A percentile compares a stretch with the other conserved stretches of the same genome.
These are phyloP conservation scores for Falcaria lacertinaria DNA, from an alignment of 2,888 invertebrate genomes.

Conservation along the genomic window DNA sequence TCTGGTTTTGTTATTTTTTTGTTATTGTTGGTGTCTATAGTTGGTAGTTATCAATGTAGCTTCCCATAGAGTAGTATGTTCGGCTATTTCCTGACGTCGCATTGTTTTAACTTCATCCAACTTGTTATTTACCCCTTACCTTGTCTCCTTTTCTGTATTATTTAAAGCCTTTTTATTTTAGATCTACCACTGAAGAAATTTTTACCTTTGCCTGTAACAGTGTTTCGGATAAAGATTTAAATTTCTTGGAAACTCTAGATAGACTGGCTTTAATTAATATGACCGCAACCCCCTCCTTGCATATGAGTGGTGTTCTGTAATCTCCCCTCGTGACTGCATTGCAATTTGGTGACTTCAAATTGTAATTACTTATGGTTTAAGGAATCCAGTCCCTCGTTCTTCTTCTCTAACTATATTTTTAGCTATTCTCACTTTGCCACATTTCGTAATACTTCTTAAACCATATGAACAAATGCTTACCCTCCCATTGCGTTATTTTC, in stretches of 20 bases:
- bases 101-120: conserved; percentile 30
- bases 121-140: conserved; percentile 22
- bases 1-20: conserved; percentile 21
- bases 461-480: conserved; percentile 10
- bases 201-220: conserved; percentile 58
- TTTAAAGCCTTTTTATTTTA: conserved; percentile 43
- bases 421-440: conserved; percentile 30
- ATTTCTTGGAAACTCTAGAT: conserved; percentile 39
- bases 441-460: conserved; percentile 25
- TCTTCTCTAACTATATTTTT: conserved; percentile 57
- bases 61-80: conserved; percentile 25
- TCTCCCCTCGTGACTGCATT: conserved; percentile 82
- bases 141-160: conserved; percentile 37
- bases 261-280: conserved; percentile 43
- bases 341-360: conserved; percentile 79
- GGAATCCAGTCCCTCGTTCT: conserved; percentile 76
- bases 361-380: conserved; percentile 78
- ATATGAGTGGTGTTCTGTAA: conserved; percentile 67
- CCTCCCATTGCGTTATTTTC: conserved; percentile 23
- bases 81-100: conserved; percentile 29
- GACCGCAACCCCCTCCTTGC: conserved; percentile 26
- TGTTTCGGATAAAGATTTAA: conserved; percentile 58
- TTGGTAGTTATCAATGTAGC: conserved; percentile 37
- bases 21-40: conserved; percentile 28
- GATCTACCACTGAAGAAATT: conserved; percentile 27